Base-by-base conservation (phyloP, 2,888 invertebrate genomes). In the Apoderus coryli region DNA sequence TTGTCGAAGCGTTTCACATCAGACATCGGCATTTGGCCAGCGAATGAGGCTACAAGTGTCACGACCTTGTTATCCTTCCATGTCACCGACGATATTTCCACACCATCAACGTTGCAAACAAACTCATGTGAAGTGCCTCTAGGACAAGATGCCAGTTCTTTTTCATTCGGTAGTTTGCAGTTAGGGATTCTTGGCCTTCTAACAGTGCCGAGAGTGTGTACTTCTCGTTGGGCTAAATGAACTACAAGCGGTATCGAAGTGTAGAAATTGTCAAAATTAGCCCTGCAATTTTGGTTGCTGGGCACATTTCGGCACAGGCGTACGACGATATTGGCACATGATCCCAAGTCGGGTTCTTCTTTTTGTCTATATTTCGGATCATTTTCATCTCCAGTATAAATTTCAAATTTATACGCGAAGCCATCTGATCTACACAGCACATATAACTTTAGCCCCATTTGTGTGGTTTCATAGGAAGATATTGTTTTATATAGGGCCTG, bases 31-130 rank as follows among this genome's bases (percentile, higher is more conserved):
- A 49, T 43, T 40, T 44, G 46, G 31, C 50, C 52, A 37, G 49
- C 49, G 33, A 48, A 53, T 22, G 51, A 47, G 32, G 53, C 52
- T 37, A 48, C 40, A 34, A 52, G 40, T 31, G 39, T 44, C 29
- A 53, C 50, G 34, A 43, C 46, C 37, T 52, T 53, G 31, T 50
- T 53, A 36, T 53, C 52, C 40, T 52, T 52, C 51, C 53, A 54
- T 6, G 14, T 11, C 14, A 34, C 28, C 3, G 34, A 27, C 24
- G 16, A 24, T 13, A 34, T 26, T 16, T 35, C 33, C n/a, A 30
- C 25, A 13, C 28, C 24, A 39, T 52, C 35, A 10, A 29, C 16
- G 14, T 25, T 15, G 7, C 16, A 9, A 10, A 30, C 27, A 14
- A 25, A 32, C 33, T 37, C 32, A 4, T 13, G n/a, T 2, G 29